phyloP scores from a whole-genome alignment of 2,113 vertebrate genomes.

The Stegastes partitus region DNA sequence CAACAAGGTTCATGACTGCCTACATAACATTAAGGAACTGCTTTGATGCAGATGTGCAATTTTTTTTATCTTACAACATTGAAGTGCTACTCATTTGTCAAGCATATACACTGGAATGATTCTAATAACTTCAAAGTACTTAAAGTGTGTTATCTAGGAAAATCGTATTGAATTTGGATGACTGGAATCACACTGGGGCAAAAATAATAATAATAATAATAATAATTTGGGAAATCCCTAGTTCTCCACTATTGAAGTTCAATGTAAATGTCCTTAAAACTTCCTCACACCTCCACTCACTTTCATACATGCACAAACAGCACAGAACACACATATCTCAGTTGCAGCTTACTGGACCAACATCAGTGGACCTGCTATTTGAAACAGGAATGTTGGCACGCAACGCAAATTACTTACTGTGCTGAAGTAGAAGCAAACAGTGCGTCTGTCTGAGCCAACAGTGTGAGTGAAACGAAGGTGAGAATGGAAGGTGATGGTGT shows the following conservation, averaged over 20 bases:
- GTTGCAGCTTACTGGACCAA: conserved; percentile 48
- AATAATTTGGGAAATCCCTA: neutral
- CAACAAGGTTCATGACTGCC: no score
- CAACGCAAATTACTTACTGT: conserved; percentile 53
- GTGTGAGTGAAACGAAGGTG: conserved; percentile 28
- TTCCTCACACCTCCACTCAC: neutral
- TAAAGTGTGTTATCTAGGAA: no score
- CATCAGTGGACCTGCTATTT: conserved; percentile 64
- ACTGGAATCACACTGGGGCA: no score
- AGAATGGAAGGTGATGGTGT: conserved; percentile 33
- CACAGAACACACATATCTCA: conserved; percentile 1
- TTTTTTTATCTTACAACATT: no score
- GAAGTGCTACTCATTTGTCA: no score
- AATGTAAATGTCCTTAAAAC: neutral
- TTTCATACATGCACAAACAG: neutral
- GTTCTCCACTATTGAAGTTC: neutral
- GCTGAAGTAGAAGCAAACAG: conserved; percentile 52
- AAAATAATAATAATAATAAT: no score
- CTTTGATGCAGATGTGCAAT: no score
- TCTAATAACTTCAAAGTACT: no score
- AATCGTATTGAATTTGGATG: no score
- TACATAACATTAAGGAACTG: no score
- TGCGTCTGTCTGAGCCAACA: conserved; percentile 37
- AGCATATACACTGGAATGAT: no score
- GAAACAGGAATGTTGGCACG: conserved; percentile 72